Percentiles rank a stretch among this genome's conserved stretches.
These are phyloP conservation scores for Paradisaea rubra DNA, from an alignment of 2,113 vertebrate species.

Conservation along the genomic window DNA sequence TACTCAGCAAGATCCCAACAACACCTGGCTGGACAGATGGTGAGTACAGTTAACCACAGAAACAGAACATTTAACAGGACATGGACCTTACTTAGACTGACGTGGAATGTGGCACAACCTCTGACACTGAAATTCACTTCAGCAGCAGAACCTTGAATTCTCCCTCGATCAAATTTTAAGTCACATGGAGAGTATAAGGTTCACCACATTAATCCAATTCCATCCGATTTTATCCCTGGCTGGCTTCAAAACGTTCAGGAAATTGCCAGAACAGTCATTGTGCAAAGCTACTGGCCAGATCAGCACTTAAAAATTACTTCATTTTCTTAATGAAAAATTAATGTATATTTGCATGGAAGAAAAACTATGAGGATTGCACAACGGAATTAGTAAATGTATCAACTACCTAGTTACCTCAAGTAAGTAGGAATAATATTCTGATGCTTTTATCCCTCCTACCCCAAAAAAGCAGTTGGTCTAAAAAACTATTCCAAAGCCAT, in stretches of 20 bases:
- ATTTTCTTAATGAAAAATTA: background rate
- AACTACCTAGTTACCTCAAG: background rate
- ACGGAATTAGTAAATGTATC: background rate
- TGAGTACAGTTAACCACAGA: background rate
- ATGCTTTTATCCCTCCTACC: background rate
- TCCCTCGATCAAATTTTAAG: background rate
- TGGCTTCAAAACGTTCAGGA: background rate
- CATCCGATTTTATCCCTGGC: background rate
- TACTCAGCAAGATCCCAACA: background rate
- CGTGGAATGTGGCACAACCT: background rate
- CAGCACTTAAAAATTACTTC: background rate
- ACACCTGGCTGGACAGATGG: background rate
- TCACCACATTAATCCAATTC: background rate
- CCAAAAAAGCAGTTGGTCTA: accelerated
- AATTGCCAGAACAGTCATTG: background rate
- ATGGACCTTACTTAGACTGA: background rate
- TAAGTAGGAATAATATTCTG: background rate
- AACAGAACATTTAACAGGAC: background rate
- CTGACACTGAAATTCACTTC: background rate
- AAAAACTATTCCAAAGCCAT: background rate
- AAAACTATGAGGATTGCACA: background rate
- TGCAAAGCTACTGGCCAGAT: background rate
- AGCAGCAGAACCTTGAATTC: background rate
- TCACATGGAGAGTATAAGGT: accelerated
- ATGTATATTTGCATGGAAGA: background rate